Percentiles rank a stretch among this genome's conserved stretches.
Conservation (phyloP, 2,797 vertebrate species). For the Stomatorhinus walkeri region DNA sequence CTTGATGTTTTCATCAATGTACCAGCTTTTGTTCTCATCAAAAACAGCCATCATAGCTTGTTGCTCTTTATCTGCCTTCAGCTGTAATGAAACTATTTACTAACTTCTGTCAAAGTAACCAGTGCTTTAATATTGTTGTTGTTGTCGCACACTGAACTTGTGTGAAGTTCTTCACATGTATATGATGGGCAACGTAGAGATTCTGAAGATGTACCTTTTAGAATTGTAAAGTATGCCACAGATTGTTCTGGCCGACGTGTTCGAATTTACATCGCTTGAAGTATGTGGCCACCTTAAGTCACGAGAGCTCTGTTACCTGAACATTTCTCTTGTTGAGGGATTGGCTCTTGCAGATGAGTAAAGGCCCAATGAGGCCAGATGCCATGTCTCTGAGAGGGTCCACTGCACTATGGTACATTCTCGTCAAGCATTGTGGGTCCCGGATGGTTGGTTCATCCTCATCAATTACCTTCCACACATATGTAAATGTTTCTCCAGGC, state of each 20-base stretch:
- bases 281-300: background rate
- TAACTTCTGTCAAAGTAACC: background rate
- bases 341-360: conserved; percentile 89
- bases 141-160: background rate
- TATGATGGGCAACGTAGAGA: background rate
- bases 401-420: conserved; percentile 88
- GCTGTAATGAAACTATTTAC: conserved; percentile 49
- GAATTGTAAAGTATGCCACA: background rate
- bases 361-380: conserved; percentile 84
- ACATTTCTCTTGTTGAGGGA: conserved; percentile 78
- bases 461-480: conserved; percentile 75
- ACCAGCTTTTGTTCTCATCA: conserved; percentile 97
- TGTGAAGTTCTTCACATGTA: background rate
- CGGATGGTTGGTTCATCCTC: conserved; percentile 70
- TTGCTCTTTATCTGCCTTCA: conserved; percentile 84
- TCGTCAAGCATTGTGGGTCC: conserved; percentile 82
- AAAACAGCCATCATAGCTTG: conserved; percentile 80
- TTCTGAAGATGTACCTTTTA: background rate
- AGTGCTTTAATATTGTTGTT: background rate
- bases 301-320: conserved; percentile 66
- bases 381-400: conserved; percentile 76
- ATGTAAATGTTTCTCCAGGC: conserved; percentile 76
- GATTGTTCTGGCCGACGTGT: background rate
- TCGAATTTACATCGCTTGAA: background rate
- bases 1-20: conserved; percentile 80